These are phyloP conservation scores for Peromyscus aztecus DNA, from an alignment of 2,797 vertebrate species.

Conservation along the genomic window DNA sequence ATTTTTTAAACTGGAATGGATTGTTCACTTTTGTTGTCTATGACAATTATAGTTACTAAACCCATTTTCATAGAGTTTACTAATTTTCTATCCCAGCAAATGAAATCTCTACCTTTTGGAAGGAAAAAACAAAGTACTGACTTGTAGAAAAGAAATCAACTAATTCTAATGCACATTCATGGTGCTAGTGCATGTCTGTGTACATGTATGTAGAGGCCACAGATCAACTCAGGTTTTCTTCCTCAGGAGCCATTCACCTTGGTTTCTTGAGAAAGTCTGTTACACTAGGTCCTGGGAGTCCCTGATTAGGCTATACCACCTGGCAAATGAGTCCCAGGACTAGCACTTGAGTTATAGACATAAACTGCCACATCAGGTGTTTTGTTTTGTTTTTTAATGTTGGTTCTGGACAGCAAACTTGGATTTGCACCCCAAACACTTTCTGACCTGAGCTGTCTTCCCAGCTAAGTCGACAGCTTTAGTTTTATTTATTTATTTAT, in stretches of 20 bases:
- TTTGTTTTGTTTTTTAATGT: not conserved
- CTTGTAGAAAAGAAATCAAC: not conserved
- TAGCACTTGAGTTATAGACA: not conserved
- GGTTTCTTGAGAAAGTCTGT: not conserved
- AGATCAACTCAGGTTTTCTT: not conserved
- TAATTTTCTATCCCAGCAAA: not conserved
- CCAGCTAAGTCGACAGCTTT: not conserved
- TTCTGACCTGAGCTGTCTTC: not conserved
- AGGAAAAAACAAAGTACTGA: not conserved
- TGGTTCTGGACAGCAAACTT: not conserved
- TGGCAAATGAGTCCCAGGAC: too few species aligned
- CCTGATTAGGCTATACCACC: not conserved
- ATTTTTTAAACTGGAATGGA: not conserved
- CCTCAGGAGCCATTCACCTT: not conserved
- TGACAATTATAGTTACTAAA: constrained; percentile 27
- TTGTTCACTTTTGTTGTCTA: not conserved
- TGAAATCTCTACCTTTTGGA: constrained; percentile 14
- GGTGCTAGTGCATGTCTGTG: too few species aligned
- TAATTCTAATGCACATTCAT: not conserved
- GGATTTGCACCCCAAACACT: not conserved
- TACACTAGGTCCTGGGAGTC: not conserved
- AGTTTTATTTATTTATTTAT: not conserved
- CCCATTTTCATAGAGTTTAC: constrained; percentile 28
- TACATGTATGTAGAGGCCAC: too few species aligned
- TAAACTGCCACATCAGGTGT: too few species aligned